Conservation (phyloP, 2,888 invertebrate species). For the Sepioteuthis lessoniana region DNA sequence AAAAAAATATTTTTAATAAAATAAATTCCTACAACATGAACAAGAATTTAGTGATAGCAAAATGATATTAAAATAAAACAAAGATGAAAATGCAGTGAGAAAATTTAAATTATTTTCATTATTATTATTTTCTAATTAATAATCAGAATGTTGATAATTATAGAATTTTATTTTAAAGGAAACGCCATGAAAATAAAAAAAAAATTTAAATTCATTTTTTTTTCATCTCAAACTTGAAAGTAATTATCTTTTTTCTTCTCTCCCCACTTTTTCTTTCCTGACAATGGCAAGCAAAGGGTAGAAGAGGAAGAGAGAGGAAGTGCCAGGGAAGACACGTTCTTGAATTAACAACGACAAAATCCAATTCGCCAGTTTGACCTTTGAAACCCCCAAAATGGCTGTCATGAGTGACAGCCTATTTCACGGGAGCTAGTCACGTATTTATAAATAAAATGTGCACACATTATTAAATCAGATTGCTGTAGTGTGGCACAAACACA, state of each 20-base stretch:
- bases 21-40: neutral
- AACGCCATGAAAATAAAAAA: neutral
- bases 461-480: neutral
- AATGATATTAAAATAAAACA: neutral
- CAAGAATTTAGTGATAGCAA: neutral
- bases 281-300: neutral
- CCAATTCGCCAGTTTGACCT: neutral
- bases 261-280: neutral
- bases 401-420: neutral
- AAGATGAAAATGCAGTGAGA: neutral
- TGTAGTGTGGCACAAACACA: neutral
- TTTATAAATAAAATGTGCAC: slow-evolving; percentile 33
- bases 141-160: neutral
- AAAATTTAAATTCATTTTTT: neutral
- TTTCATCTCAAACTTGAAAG: neutral
- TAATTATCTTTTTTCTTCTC: neutral
- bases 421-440: slow-evolving; percentile 33
- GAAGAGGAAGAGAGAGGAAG: neutral
- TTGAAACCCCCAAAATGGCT: slow-evolving; percentile 16
- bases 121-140: neutral
- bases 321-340: neutral
- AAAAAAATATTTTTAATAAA: neutral
- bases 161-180: neutral
- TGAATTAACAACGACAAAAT: slow-evolving; percentile 33
- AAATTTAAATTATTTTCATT: neutral